These are phyloP conservation scores for Actinia tenebrosa DNA, from an alignment of 64 coral and sea anemone genomes.

Conservation along the genomic window DNA sequence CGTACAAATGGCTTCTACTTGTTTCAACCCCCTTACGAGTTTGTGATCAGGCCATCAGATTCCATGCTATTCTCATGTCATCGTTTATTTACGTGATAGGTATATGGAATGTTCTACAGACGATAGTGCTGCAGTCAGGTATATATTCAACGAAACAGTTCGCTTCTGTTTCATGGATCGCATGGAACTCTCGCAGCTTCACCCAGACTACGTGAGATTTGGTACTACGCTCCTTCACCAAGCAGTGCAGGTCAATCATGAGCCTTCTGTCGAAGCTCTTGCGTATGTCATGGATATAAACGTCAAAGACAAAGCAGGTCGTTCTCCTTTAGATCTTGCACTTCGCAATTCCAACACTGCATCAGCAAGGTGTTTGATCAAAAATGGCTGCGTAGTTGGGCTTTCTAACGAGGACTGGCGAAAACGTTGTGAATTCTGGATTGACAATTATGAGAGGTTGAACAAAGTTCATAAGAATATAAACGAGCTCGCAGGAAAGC, in stretches of 20 bases:
- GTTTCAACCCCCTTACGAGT: no score
- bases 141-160: slow-evolving; percentile 59
- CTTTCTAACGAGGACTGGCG: slow-evolving; percentile 51
- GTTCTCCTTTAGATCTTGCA: slow-evolving; percentile 54
- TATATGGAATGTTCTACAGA: slow-evolving; percentile 74
- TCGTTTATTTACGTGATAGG: background rate
- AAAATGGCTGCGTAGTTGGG: slow-evolving; percentile 53
- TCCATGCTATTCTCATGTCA: background rate
- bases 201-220: slow-evolving; percentile 52
- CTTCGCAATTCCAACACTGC: slow-evolving; percentile 39
- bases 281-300: slow-evolving; percentile 67
- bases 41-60: no score
- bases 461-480: slow-evolving; percentile 55
- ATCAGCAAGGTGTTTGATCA: slow-evolving; percentile 50
- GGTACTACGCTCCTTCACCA: slow-evolving; percentile 70
- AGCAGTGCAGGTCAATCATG: slow-evolving; percentile 61
- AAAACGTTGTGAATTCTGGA: slow-evolving; percentile 78
- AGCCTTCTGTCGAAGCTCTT: slow-evolving; percentile 61
- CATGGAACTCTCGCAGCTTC: slow-evolving; percentile 56
- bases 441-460: slow-evolving; percentile 46
- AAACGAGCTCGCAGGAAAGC: slow-evolving; percentile 45
- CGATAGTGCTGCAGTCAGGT: slow-evolving; percentile 40
- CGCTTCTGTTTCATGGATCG: slow-evolving; percentile 69
- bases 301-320: slow-evolving; percentile 47
- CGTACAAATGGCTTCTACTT: no score